These are phyloP conservation scores for Neotoxoptera formosana DNA, from an alignment of 1,140 invertebrate species.

Conservation along the genomic window DNA sequence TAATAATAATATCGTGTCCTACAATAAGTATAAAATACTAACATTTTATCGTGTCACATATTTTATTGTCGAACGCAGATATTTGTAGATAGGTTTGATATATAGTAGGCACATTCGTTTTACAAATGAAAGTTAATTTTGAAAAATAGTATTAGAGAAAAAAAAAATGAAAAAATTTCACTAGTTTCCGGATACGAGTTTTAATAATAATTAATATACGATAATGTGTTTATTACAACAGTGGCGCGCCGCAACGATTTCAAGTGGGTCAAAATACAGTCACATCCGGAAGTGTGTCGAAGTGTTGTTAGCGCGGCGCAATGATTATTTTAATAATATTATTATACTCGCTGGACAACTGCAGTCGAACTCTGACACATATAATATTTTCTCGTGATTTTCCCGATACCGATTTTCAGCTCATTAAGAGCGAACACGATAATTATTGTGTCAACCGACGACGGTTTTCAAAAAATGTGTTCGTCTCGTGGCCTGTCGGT, in stretches of 20 bases:
- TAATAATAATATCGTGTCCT: not conserved
- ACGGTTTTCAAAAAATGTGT: not conserved
- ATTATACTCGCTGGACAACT: not conserved
- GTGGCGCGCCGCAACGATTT: conserved; percentile 22
- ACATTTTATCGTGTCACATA: not conserved
- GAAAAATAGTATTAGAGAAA: not conserved
- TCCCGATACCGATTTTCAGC: not conserved
- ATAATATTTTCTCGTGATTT: not conserved
- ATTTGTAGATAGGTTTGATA: not conserved
- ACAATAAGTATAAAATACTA: not conserved
- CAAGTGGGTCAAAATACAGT: conserved; percentile 37
- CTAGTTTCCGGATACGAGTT: not conserved
- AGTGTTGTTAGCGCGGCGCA: not conserved
- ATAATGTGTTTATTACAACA: not conserved
- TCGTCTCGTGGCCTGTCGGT: not conserved
- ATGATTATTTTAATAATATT: not conserved
- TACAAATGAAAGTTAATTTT: conserved; percentile 2
- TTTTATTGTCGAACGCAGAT: not conserved
- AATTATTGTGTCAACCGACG: not conserved
- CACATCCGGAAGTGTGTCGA: conserved; percentile 32
- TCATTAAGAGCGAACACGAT: not conserved
- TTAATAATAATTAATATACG: not conserved
- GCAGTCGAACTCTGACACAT: not conserved
- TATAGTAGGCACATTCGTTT: not conserved
- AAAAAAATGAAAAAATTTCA: conserved; percentile 3